Base-by-base conservation (phyloP, 2,888 invertebrate species). In the Ptycholaimellus sp. region DNA sequence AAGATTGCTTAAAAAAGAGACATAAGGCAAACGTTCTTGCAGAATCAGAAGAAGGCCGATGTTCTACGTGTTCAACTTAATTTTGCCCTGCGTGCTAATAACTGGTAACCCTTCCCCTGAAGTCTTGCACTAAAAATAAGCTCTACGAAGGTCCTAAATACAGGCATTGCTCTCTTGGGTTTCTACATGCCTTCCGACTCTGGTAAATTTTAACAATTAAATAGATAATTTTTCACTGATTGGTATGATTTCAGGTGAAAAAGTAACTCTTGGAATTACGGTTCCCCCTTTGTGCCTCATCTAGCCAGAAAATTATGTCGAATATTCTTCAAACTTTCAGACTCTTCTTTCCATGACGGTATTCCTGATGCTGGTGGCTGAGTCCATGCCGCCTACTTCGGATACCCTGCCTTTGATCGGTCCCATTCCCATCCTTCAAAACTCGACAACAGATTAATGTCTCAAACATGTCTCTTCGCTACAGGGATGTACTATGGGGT, bases 111-210 rank as follows among this genome's bases (percentile, higher is more conserved):
- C n/a, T n/a, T n/a, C n/a, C n/a, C n/a, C n/a, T n/a, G n/a, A n/a
- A n/a, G n/a, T n/a, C n/a, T n/a, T n/a, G n/a, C n/a, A n/a, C n/a
- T n/a, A n/a, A n/a, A n/a, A n/a, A n/a, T n/a, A n/a, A n/a, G n/a
- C n/a, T n/a, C n/a, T n/a, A n/a, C n/a, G n/a, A n/a, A n/a, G n/a
- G n/a, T n/a, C n/a, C n/a, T n/a, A n/a, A n/a, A n/a, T n/a, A n/a
- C n/a, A n/a, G n/a, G 76, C 37, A 76, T 79, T 73, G 78, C 78
- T 34, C 66, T 79, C 34, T 65, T 79, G 48, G 77, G 78, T 39
- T 79, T 79, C 64, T 79, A 78, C 67, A 78, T 79, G 51, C 79
- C 79, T 20, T 76, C 76, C 30, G 79, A 78, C 56, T 76, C 76
- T 3, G 79, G 79, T 1, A 79, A 79, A n/a, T 31, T n/a, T 14